Base-by-base conservation (phyloP, 1,140 invertebrate genomes). In the Parapsyche elsis region DNA sequence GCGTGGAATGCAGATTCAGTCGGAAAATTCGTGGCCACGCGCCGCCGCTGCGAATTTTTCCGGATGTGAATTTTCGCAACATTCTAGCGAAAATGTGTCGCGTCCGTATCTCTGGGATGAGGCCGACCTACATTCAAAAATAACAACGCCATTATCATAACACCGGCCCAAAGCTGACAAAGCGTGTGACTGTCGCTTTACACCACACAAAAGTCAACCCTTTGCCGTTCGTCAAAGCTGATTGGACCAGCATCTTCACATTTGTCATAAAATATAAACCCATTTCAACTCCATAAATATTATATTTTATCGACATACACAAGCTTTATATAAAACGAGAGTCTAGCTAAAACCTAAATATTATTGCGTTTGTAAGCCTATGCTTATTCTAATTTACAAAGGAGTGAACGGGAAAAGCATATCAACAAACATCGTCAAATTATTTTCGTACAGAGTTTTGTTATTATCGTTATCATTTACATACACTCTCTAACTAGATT, bases 111-210 rank as follows among this genome's bases (percentile, higher is more conserved):
- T 53, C 1, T 7, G 30, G 30, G 30, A 38, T 38, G 30, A 2
- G 12, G 12, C 49, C 49, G 49, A 53, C 49, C 49, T 53, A 53
- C 49, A 53, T 53, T 53, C 49, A 53, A 53, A 53, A 53, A 53
- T 53, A 53, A 53, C 49, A 53, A 53, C 49, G 49, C 49, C 49
- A 53, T 53, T 53, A 53, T 53, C 49, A 53, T 53, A 53, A 53
- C 49, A 16, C 12, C 49, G 49, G 16, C 10, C 49, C 49, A 16
- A 16, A 53, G 49, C 49, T 53, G 49, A 53, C 49, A 53, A 53
- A 53, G 49, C 49, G 49, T 53, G 49, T 53, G 49, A 53, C 49
- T 2, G 49, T 10, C 49, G 49, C 30, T 38, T 53, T 53, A 53
- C 49, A 12, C 12, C 49, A 14, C 4, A 53, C 49, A 53, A 53